Percentiles rank a stretch among this genome's conserved stretches.
Evolutionary conservation across 1,140 invertebrate genomes (phyloP).

Genomic region (Telenomus remus): DNA sequence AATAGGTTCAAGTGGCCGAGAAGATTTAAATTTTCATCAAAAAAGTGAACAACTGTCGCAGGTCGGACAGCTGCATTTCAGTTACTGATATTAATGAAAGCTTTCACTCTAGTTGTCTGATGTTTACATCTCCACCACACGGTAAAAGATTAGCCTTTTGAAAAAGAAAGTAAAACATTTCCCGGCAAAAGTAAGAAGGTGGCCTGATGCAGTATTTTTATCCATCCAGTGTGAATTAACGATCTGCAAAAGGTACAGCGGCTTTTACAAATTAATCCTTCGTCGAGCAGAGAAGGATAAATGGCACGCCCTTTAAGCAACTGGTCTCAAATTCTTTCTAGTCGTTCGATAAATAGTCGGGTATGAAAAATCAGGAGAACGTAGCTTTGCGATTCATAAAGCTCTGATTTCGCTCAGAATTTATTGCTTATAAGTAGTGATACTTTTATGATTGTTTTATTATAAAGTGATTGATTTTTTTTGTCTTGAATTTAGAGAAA

Average conservation of each 20-base stretch:
- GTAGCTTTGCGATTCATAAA: constrained; percentile 19
- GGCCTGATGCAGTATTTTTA: constrained; percentile 40
- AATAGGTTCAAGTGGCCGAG: constrained; percentile 19
- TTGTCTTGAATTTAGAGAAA: too few species aligned
- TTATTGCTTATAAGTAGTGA: too few species aligned
- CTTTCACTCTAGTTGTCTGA: constrained; percentile 39
- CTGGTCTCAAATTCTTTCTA: constrained; percentile 39
- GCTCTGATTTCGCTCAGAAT: constrained; percentile 14
- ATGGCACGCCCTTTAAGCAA: constrained; percentile 34
- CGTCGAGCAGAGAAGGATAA: constrained; percentile 36
- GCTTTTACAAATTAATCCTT: constrained; percentile 53
- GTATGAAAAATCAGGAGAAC: constrained; percentile 46
- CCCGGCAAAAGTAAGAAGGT: constrained; percentile 36
- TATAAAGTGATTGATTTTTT: too few species aligned
- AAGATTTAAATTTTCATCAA: constrained; percentile 27
- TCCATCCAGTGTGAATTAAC: constrained; percentile 48
- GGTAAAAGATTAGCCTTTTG: constrained; percentile 48
- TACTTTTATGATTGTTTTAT: too few species aligned
- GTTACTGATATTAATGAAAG: constrained; percentile 46
- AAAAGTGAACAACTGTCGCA: constrained; percentile 36
- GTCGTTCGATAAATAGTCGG: constrained; percentile 39
- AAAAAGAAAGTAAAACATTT: constrained; percentile 25
- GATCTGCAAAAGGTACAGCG: constrained; percentile 43
- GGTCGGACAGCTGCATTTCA: constrained; percentile 22
- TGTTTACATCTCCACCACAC: constrained; percentile 37